Percentiles rank a stretch among this genome's conserved stretches.
phyloP scores from a whole-genome alignment of 1,140 invertebrate genomes.

The Papilio aristodemus region DNA sequence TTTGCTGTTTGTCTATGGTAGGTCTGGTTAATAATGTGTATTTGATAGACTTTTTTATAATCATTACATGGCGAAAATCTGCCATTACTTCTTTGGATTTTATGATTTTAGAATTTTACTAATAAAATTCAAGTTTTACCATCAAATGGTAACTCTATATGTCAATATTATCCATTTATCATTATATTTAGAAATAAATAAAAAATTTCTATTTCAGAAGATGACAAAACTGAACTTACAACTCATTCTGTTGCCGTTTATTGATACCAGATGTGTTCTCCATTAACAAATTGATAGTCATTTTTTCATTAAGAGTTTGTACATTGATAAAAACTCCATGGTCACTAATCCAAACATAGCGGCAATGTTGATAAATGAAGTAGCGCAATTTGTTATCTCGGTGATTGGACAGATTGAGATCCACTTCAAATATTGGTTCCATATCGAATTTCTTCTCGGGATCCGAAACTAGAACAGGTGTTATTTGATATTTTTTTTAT shows the following conservation, averaged over 20 bases:
- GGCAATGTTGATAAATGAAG: constrained; percentile 80
- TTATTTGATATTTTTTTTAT: background rate
- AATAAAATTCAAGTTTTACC: too few relatives aligned
- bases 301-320: constrained; percentile 75
- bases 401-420: constrained; percentile 73
- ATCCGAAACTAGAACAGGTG: constrained; percentile 72
- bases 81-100: too few relatives aligned
- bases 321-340: constrained; percentile 76
- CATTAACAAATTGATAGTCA: constrained; percentile 76
- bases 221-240: too few relatives aligned
- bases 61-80: too few relatives aligned
- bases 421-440: constrained; percentile 67
- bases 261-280: constrained; percentile 78
- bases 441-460: constrained; percentile 69
- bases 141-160: too few relatives aligned
- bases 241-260: constrained; percentile 78
- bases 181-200: too few relatives aligned
- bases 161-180: too few relatives aligned
- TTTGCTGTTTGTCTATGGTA: too few relatives aligned
- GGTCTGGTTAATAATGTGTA: too few relatives aligned
- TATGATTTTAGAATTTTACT: too few relatives aligned
- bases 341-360: constrained; percentile 80
- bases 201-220: too few relatives aligned
- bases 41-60: too few relatives aligned
- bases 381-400: constrained; percentile 73